Evolutionary conservation across 2,113 vertebrate species (phyloP), one percentile per base, ranked within the genome.

Genomic region (Lanius ludovicianus): DNA sequence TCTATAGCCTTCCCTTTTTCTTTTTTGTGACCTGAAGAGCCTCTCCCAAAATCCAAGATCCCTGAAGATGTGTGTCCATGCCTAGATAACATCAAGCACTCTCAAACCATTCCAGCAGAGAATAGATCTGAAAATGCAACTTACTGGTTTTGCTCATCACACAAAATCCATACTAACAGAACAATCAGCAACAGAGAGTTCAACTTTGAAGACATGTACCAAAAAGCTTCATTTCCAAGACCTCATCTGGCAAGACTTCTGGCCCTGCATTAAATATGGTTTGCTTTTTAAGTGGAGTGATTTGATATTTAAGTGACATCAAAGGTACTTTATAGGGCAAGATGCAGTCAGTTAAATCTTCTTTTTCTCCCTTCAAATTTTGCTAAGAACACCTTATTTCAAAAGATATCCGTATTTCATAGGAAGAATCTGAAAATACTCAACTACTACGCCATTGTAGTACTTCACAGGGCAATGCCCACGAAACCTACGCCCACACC

Each of bases 401-500:
- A 64, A 19, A n/a, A 35, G 14, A 67, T 41, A 47, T 31, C 28
- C 39, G 15, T 31, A 52, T 65, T 79, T 85, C 41, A 56, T 11
- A 17, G 31, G 9, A 64, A 57, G n/a, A 14, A 44, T 14, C 27
- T 8, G 22, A 56, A 75, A 85, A 75, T 1, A 37, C 1, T 2
- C 41, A 56, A 84, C 28, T 27, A 24, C 13, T 17, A 2, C 0
- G 0, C 7, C n/a, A 37, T 3, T 0, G 1, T 5, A 41, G 21
- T 7, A 31, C 42, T 39, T 41, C 17, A 52, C 23, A 0, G n/a
- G 21, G 27, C 1, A 10, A n/a, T 11, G 25, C 35, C 27, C 2
- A 6, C 2, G 13, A 52, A n/a, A 30, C 0, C 10, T 0, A 25
- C 1, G 35, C 30, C 21, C 28, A 9, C 1, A 0, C 8, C 64